Base-by-base conservation (phyloP, 2,888 invertebrate species). In the Caenorhabditis doughertyi region DNA sequence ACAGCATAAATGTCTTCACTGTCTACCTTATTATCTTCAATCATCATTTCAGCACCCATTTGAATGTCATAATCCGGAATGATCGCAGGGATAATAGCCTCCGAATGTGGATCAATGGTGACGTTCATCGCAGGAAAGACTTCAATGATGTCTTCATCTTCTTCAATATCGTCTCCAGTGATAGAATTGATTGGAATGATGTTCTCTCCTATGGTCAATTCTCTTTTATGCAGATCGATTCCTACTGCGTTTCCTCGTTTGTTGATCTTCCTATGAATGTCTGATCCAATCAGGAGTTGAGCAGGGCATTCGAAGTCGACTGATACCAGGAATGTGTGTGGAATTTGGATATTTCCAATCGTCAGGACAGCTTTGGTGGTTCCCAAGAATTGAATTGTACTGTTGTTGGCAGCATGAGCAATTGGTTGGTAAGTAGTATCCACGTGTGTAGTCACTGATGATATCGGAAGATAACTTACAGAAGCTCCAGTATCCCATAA, bases 211-310 rank as follows among this genome's bases (percentile, higher is more conserved):
- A 27, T 27, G n/a, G n/a, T 21, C 21, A 49, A 21, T 21, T 49
- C 5, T 35, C 9, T 35, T 9, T 9, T 5, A 9, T 35, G 35
- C 35, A 35, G 9, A 35, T 35, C 35, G 9, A 35, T 7, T 47
- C 8, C 16, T 3, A 47, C 8, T 4, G 16, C 27, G n/a, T 55
- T 9, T 11, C 55, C 55, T 3, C 5, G 2, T 55, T 55, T 55
- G 29, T 27, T 27, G 13, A 55, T 55, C 16, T 55, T 55, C 55
- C 9, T 27, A 16, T 27, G 2, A 11, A 55, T 11, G 21, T 55
- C 55, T 11, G 25, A 55, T 55, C 55, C 55, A 29, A 55, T 55
- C 16, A 55, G 32, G 55, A 55, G 27, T 55, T 27, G 55, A 3
- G 55, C 55, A 8, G 55, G 55, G 55, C 55, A 55, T 9, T 55